These are phyloP conservation scores for Crotophaga sulcirostris DNA, from an alignment of 2,113 vertebrate species.

Conservation along the genomic window DNA sequence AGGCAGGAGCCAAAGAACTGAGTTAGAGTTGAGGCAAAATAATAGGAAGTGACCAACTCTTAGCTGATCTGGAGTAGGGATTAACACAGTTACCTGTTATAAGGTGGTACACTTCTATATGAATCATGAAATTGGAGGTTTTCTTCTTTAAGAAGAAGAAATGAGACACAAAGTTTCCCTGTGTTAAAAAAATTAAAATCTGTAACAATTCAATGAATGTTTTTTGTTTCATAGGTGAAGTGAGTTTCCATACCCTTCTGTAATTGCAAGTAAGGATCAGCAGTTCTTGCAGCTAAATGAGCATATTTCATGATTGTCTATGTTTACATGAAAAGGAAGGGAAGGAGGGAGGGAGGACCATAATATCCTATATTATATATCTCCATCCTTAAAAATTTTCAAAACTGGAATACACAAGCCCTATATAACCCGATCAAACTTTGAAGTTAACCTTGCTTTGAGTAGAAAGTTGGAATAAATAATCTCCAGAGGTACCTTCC, in stretches of 20 bases:
- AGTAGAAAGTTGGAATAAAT: background rate
- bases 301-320: background rate
- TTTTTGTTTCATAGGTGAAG: background rate
- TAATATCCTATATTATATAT: background rate
- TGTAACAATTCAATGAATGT: background rate
- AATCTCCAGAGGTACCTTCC: background rate
- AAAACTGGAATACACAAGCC: background rate
- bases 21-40: background rate
- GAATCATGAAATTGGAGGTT: background rate
- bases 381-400: background rate
- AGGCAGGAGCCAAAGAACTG: background rate
- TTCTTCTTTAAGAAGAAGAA: background rate
- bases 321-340: background rate
- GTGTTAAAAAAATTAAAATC: background rate
- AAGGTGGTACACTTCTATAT: background rate
- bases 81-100: background rate
- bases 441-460: background rate
- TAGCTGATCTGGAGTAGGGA: background rate
- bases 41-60: background rate
- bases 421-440: background rate
- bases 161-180: background rate
- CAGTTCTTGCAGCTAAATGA: background rate
- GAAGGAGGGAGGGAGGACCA: background rate
- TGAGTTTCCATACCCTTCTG: background rate
- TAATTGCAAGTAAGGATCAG: background rate